These are phyloP conservation scores for Ethmia dodecea DNA, from an alignment of 2,888 invertebrate species.

Conservation along the genomic window DNA sequence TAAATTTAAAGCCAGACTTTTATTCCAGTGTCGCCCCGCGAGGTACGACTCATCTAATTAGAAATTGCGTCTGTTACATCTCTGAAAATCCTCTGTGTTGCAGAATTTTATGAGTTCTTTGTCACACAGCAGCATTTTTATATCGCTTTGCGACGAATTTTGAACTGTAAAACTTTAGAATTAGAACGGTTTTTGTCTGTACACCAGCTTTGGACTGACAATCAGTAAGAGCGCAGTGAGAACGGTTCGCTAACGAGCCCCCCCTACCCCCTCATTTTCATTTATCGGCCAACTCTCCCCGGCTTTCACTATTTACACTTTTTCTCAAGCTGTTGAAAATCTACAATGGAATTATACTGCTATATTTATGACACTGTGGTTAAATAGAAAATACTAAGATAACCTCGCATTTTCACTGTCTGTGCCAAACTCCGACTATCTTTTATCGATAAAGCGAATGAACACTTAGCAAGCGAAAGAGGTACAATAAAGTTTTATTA, in stretches of 20 bases:
- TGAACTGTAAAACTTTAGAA: conserved; percentile 25
- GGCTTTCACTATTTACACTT: conserved; percentile 25
- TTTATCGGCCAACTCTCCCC: conserved; percentile 29
- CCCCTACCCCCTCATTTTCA: conserved; percentile 37
- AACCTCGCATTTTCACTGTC: too few species aligned
- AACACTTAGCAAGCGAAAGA: too few species aligned
- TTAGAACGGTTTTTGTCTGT: conserved; percentile 34
- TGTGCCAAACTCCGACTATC: too few species aligned
- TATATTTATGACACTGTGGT: too few species aligned
- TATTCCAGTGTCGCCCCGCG: too few species aligned
- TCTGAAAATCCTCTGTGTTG: conserved; percentile 70
- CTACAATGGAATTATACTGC: too few species aligned
- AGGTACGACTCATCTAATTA: conserved; percentile 63
- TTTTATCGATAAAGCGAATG: too few species aligned
- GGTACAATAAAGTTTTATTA: too few species aligned
- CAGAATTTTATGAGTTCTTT: conserved; percentile 69
- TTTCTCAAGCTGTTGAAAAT: conserved; percentile 20
- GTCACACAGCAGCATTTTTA: conserved; percentile 54
- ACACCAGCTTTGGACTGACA: conserved; percentile 23
- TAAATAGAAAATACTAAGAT: too few species aligned
- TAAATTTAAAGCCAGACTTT: too few species aligned
- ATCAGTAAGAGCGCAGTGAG: conserved; percentile 31
- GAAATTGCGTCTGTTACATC: conserved; percentile 66
- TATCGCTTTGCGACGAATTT: conserved; percentile 21
- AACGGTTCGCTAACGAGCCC: conserved; percentile 38